These are phyloP conservation scores for Cyprinodon variegatus DNA, from an alignment of 2,113 vertebrate genomes.

Conservation along the genomic window DNA sequence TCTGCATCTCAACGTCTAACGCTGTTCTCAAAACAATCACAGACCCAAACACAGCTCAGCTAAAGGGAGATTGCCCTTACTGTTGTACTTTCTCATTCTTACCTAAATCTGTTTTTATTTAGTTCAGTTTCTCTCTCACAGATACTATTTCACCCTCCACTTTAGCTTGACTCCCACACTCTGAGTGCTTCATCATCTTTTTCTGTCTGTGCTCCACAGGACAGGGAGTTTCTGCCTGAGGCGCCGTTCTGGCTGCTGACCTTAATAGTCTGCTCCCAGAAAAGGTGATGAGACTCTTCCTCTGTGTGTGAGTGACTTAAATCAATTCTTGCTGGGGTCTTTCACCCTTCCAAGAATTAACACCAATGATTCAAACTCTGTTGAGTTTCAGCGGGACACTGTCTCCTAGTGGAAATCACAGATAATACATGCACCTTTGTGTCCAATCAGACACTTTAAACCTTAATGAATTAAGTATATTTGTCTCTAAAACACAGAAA, in stretches of 20 bases:
- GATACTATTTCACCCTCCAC: slow-evolving; percentile 31
- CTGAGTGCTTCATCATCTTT: slow-evolving; percentile 54
- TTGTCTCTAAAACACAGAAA: too few species aligned
- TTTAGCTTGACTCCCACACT: slow-evolving; percentile 32
- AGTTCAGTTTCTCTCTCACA: slow-evolving; percentile 23
- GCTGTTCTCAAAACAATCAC: slow-evolving; percentile 1
- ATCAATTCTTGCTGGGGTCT: slow-evolving; percentile 38
- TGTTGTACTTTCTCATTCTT: neutral
- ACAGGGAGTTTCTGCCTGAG: slow-evolving; percentile 45
- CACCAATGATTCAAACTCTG: slow-evolving; percentile 12
- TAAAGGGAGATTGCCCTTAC: neutral
- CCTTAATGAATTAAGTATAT: too few species aligned
- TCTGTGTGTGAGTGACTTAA: slow-evolving; percentile 42
- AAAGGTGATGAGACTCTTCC: slow-evolving; percentile 26
- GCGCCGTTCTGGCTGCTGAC: slow-evolving; percentile 59
- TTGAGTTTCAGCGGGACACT: slow-evolving; percentile 9
- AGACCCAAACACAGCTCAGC: neutral
- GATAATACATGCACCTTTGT: neutral
- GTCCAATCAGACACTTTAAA: too few species aligned
- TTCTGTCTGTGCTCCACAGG: slow-evolving; percentile 44
- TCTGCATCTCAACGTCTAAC: slow-evolving; percentile 26
- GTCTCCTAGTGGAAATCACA: slow-evolving; percentile 22
- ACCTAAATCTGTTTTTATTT: slow-evolving; percentile 10
- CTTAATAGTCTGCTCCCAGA: slow-evolving; percentile 22
- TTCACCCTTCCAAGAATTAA: slow-evolving; percentile 40